phyloP scores from a whole-genome alignment of 2,113 vertebrate species.

The Trinectes maculatus region DNA sequence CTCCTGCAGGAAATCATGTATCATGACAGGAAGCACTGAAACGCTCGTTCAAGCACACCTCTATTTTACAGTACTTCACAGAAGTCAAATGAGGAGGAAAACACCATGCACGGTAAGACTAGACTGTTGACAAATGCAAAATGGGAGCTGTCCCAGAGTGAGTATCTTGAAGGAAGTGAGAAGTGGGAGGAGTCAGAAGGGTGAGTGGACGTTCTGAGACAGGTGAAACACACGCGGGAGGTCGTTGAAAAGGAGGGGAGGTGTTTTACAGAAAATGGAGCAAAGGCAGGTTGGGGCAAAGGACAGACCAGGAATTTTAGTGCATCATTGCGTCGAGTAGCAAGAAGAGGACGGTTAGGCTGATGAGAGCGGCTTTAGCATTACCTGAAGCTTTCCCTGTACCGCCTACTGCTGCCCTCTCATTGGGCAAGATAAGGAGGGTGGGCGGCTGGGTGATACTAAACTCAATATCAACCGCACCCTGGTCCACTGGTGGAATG shows the following conservation, averaged over 20 bases:
- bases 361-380: conserved; percentile 64
- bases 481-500: conserved; percentile 77
- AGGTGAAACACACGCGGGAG: conserved; percentile 60
- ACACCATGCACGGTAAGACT: conserved; percentile 62
- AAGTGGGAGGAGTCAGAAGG: conserved; percentile 56
- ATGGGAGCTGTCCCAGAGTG: conserved; percentile 57
- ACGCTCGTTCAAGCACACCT: conserved; percentile 50
- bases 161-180: conserved; percentile 59
- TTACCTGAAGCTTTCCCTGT: conserved; percentile 77
- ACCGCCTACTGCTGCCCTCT: conserved; percentile 81
- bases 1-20: conserved; percentile 15
- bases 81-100: conserved; percentile 70
- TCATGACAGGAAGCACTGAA: conserved; percentile 31
- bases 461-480: conserved; percentile 64
- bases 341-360: conserved; percentile 69
- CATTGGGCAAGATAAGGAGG: conserved; percentile 80
- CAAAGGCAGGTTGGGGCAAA: conserved; percentile 55
- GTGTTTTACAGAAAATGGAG: conserved; percentile 69
- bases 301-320: conserved; percentile 71
- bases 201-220: conserved; percentile 62
- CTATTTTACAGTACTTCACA: conserved; percentile 76
- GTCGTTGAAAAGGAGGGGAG: conserved; percentile 55
- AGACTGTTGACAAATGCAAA: conserved; percentile 63
- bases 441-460: conserved; percentile 62
- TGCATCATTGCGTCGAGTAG: conserved; percentile 64